Evolutionary conservation across 1,140 invertebrate genomes (phyloP).

Genomic region (Galleria mellonella): DNA sequence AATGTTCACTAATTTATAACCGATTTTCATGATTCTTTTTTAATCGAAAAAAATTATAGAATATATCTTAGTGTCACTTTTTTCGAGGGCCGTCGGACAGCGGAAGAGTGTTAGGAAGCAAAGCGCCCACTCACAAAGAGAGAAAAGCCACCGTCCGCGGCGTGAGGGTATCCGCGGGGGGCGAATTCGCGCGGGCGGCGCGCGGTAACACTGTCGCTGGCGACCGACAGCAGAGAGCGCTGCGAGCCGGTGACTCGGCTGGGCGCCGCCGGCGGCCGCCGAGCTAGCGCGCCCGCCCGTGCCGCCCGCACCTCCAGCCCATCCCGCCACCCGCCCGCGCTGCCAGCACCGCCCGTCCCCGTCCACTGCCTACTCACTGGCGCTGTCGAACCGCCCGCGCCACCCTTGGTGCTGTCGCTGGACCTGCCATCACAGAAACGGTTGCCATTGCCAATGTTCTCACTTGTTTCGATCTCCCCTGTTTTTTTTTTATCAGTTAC

Average conservation of each 20-base stretch:
- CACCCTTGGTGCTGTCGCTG: slow-evolving; percentile 70
- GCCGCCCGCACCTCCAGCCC: slow-evolving; percentile 10
- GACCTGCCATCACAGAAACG: slow-evolving; percentile 35
- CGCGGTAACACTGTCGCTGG: slow-evolving; percentile 65
- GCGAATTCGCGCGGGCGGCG: slow-evolving; percentile 56
- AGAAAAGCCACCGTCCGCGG: slow-evolving; percentile 62
- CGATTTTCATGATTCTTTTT: too few relatives aligned
- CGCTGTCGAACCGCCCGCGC: slow-evolving; percentile 41
- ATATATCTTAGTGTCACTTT: too few relatives aligned
- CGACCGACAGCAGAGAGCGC: slow-evolving; percentile 63
- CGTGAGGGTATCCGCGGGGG: slow-evolving; percentile 45
- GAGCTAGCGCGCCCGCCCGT: slow-evolving; percentile 20
- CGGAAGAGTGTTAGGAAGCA: slow-evolving; percentile 66
- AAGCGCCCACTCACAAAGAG: slow-evolving; percentile 74
- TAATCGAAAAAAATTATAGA: too few relatives aligned
- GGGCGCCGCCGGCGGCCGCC: slow-evolving; percentile 37
- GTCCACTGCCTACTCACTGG: slow-evolving; percentile 69
- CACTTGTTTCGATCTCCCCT: too few relatives aligned
- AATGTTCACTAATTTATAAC: too few relatives aligned
- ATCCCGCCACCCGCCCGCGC: slow-evolving; percentile 20
- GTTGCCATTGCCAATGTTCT: too few relatives aligned
- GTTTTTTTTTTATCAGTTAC: too few relatives aligned
- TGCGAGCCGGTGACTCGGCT: slow-evolving; percentile 47
- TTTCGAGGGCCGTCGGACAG: slow-evolving; percentile 32
- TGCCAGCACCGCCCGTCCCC: slow-evolving; percentile 19